Evolutionary conservation across 2,113 vertebrate genomes (phyloP), one percentile per base, ranked within the genome.

Genomic region (Anoplopoma fimbria): DNA sequence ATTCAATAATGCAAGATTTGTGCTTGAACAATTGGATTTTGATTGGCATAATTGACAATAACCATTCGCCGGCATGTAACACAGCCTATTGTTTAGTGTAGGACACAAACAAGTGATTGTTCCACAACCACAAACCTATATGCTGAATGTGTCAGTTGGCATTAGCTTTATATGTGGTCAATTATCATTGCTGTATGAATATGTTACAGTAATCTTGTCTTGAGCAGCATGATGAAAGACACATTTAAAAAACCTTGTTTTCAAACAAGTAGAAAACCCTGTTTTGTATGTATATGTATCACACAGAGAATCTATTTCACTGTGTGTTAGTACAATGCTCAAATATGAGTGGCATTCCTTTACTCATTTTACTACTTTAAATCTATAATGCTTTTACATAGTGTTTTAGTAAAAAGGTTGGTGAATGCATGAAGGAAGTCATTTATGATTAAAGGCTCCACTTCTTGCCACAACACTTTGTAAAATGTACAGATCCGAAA

Each of bases 11-110:
- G 64, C 51, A 69, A 87, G 78, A 89, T 88, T 86, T 87, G 69
- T 68, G 80, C 87, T 80, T 4, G 79, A 86, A 92, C 88, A 94
- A 94, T 91, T 90, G 75, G 88, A 93, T 93, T 93, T 91, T 91
- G 89, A 94, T 93, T 91, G 89, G 84, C 83, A 67, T 93, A 93
- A 94, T 93, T 93, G 87, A 87, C 85, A 82, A 91, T 94, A 91
- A 89, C 77, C 73, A 91, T 94, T 90, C 91, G 86, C 65, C 31
- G 19, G 72, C 93, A 92, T 88, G 93, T 75, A 77, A 77, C 81
- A 69, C 58, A 69, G 80, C 69, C 53, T 14, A 85, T 85, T 90
- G 88, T 90, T 90, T 84, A 79, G 60, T 47, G 38, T 38, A 64
- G 82, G 74, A 82, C 79, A 34, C 57, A 86, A 72, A 85, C 75